Evolutionary conservation across 1,140 invertebrate species (phyloP).

Genomic region (Battus philenor): DNA sequence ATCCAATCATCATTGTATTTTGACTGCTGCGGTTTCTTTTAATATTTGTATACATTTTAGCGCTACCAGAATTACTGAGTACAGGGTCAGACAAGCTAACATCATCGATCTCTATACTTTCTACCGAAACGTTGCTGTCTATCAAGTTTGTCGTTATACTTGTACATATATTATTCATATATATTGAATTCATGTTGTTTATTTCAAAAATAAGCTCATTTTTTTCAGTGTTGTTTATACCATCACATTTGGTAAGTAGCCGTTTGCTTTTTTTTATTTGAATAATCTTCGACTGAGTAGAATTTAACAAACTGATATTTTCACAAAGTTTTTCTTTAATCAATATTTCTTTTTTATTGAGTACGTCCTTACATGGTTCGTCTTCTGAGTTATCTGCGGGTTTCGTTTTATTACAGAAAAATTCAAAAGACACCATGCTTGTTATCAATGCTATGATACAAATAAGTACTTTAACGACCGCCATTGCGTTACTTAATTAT

Average conservation of each 20-base stretch:
- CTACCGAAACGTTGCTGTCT: conserved; percentile 41
- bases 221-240: conserved; percentile 21
- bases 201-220: conserved; percentile 24
- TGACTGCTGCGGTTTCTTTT: conserved; percentile 54
- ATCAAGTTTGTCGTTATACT: conserved; percentile 52
- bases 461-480: too few relatives aligned
- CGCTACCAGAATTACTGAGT: conserved; percentile 45
- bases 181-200: conserved; percentile 38
- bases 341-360: too few relatives aligned
- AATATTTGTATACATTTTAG: conserved; percentile 40
- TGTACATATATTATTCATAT: conserved; percentile 54
- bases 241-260: too few relatives aligned
- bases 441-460: too few relatives aligned
- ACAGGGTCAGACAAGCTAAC: conserved; percentile 48
- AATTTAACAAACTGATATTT: too few relatives aligned
- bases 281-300: too few relatives aligned
- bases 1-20: conserved; percentile 79
- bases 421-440: too few relatives aligned
- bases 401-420: too few relatives aligned
- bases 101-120: conserved; percentile 41
- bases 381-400: too few relatives aligned
- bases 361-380: too few relatives aligned
- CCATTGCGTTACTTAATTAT: too few relatives aligned
- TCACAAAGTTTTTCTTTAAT: too few relatives aligned
- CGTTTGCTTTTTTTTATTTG: conserved; percentile 20